phyloP scores from a whole-genome alignment of 2,113 vertebrate species.

The Aphelocoma coerulescens region DNA sequence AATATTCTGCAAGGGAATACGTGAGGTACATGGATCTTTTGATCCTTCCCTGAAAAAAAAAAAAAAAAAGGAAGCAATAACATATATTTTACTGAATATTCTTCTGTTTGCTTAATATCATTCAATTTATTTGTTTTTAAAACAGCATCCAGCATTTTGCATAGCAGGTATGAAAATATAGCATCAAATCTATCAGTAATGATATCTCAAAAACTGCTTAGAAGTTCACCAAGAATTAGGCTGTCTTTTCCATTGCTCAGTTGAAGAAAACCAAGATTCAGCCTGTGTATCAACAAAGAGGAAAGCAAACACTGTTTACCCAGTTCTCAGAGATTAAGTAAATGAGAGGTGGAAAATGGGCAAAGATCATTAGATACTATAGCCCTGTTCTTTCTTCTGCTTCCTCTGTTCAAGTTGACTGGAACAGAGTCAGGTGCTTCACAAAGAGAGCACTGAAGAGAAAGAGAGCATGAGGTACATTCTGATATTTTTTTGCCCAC shows the following conservation, averaged over 20 bases:
- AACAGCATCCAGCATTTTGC: not conserved
- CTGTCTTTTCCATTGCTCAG: not conserved
- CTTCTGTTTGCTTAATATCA: not conserved
- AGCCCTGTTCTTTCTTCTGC: not conserved
- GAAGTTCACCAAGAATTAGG: not conserved
- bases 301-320: not conserved
- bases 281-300: not conserved
- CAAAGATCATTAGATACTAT: not conserved
- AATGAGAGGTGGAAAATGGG: not conserved
- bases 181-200: not conserved
- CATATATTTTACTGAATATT: not conserved
- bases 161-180: not conserved
- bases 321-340: not conserved
- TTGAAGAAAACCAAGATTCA: not conserved
- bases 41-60: not conserved
- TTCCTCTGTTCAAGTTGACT: not conserved
- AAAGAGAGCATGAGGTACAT: not conserved
- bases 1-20: not conserved
- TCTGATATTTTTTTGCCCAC: not conserved
- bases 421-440: not conserved
- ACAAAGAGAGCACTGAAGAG: not conserved
- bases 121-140: constrained; percentile 4
- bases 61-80: not conserved
- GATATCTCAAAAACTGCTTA: not conserved
- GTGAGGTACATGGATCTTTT: not conserved